Base-by-base conservation (phyloP, 2,888 invertebrate species). In the Napeogenes sylphis region DNA sequence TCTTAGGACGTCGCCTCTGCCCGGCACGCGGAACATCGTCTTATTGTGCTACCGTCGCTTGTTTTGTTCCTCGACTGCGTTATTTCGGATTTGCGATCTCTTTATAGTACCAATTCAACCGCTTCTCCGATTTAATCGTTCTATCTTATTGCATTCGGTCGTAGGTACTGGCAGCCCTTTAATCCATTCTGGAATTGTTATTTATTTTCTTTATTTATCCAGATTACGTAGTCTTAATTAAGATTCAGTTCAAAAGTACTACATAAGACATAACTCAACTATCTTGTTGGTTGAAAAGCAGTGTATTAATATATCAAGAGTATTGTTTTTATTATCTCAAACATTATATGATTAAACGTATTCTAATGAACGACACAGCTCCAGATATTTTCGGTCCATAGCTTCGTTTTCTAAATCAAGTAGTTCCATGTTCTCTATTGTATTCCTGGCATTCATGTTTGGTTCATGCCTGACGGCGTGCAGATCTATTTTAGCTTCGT, bases 11-110 rank as follows among this genome's bases (percentile, higher is more conserved):
- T 80, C 79, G 81, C 78, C 78, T 80, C 77, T 71, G 75, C 73
- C 74, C 76, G 85, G 87, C 83, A 87, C 84, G 87, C 86, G 87
- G 87, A 86, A 87, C 85, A 78, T 83, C 73, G 84, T 87, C 85
- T 88, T 88, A 87, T 88, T 87, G 85, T 86, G 76, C 75, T 72
- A 71, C 69, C 78, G 78, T 64, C 62, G 55, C 65, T 87, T 79
- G 84, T 86, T 87, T 87, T 84, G 82, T 82, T 84, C 80, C 74
- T 72, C 71, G 80, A 74, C 78, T 74, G 78, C 77, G 86, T 82
- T 87, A 87, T 87, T 87, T 87, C 79, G 76, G 84, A 81, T 80
- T 83, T 76, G 80, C 79, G 74, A 80, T 80, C 78, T 81, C 78
- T 77, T 74, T 81, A 79, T 75, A 75, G 73, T 67, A 71, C 66